phyloP scores from a whole-genome alignment of 2,888 invertebrate species.

The Limnephilus lunatus region DNA sequence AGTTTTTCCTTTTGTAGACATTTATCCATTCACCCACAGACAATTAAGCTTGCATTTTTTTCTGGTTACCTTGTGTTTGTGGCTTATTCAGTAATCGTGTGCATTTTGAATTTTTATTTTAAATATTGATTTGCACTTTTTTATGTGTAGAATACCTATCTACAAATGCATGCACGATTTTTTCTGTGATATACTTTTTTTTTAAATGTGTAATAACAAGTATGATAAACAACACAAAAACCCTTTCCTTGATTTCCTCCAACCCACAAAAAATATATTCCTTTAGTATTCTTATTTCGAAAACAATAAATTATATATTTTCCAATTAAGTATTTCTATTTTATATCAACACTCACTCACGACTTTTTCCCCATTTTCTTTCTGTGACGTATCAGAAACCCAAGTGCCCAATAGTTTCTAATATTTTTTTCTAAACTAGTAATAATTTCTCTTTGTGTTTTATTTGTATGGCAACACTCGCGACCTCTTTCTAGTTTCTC shows the following conservation, averaged over 20 bases:
- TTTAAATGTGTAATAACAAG: background rate
- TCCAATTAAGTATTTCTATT: background rate
- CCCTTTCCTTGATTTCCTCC: background rate
- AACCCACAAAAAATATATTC: background rate
- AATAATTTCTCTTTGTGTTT: background rate
- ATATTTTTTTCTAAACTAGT: background rate
- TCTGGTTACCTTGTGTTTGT: background rate
- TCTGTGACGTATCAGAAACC: background rate
- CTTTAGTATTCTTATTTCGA: background rate
- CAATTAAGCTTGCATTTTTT: background rate
- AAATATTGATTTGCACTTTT: background rate
- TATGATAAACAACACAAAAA: background rate
- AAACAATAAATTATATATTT: background rate
- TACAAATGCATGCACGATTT: background rate
- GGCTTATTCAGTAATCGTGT: background rate
- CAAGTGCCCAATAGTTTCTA: background rate
- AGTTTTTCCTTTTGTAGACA: background rate
- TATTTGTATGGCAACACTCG: constrained; percentile 14
- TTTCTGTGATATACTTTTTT: background rate
- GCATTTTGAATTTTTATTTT: background rate
- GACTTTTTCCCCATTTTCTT: background rate
- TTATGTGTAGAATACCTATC: background rate
- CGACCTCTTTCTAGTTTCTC: constrained; percentile 14
- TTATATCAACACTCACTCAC: background rate
- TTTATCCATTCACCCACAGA: background rate